Conservation (phyloP, 2,888 invertebrate genomes). For the Euzophera pinguis region DNA sequence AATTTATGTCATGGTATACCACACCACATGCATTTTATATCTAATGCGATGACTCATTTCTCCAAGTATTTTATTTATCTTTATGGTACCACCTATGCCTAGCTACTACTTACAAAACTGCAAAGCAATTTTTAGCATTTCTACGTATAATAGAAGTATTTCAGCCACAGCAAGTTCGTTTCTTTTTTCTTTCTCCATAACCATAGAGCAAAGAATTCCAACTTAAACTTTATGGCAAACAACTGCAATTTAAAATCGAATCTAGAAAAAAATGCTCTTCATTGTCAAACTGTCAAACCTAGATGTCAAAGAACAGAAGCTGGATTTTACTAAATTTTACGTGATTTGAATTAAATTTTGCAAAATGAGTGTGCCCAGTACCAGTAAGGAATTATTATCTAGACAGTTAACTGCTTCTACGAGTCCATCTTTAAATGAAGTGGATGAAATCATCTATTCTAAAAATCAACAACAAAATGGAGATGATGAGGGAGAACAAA, state of each 20-base stretch:
- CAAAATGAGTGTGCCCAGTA: neutral
- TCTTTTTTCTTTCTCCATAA: no score
- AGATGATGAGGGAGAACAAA: neutral
- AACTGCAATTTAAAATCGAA: no score
- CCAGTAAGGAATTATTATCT: neutral
- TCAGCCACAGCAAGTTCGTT: no score
- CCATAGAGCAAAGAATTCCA: no score
- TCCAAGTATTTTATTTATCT: no score
- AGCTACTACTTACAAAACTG: no score
- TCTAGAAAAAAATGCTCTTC: neutral
- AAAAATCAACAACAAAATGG: neutral
- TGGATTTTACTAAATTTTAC: neutral
- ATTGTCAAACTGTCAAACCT: neutral
- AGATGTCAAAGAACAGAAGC: neutral
- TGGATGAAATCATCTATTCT: neutral
- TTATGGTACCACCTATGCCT: no score
- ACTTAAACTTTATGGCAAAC: no score
- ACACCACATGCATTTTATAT: no score
- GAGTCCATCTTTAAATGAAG: neutral
- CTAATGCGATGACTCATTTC: no score
- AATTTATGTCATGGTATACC: neutral
- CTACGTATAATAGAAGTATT: no score
- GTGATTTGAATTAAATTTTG: neutral
- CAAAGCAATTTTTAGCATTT: no score
- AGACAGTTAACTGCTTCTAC: neutral